These are phyloP conservation scores for Gallinago media DNA, from an alignment of 2,113 vertebrate species.

Conservation along the genomic window DNA sequence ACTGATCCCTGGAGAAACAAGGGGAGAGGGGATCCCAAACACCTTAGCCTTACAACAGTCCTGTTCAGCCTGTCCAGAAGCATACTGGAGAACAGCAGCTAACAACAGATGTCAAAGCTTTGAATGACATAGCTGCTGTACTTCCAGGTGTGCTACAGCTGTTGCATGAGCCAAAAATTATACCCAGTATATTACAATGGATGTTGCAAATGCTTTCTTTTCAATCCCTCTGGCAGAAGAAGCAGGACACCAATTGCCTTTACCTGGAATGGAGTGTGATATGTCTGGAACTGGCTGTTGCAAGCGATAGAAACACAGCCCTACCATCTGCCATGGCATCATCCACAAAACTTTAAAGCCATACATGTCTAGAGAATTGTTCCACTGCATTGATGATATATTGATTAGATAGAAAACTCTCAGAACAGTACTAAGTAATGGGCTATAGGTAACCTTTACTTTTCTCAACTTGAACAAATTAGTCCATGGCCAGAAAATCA, in stretches of 20 bases:
- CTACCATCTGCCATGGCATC: not conserved
- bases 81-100: not conserved
- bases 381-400: not conserved
- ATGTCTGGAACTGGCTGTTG: not conserved
- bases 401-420: not conserved
- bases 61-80: not conserved
- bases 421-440: not conserved
- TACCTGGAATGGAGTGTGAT: not conserved
- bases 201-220: not conserved
- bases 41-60: not conserved
- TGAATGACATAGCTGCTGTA: not conserved
- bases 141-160: not conserved
- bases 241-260: not conserved
- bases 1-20: not conserved
- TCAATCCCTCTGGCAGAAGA: not conserved
- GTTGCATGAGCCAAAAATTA: not conserved
- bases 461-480: not conserved
- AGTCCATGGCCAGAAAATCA: not conserved
- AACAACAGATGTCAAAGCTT: not conserved
- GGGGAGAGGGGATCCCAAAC: not conserved
- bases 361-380: not conserved
- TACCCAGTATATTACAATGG: not conserved
- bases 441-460: not conserved
- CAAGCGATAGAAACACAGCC: not conserved
- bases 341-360: not conserved